These are phyloP conservation scores for Tolmerus cingulatus DNA, from an alignment of 2,888 invertebrate genomes.

Conservation along the genomic window DNA sequence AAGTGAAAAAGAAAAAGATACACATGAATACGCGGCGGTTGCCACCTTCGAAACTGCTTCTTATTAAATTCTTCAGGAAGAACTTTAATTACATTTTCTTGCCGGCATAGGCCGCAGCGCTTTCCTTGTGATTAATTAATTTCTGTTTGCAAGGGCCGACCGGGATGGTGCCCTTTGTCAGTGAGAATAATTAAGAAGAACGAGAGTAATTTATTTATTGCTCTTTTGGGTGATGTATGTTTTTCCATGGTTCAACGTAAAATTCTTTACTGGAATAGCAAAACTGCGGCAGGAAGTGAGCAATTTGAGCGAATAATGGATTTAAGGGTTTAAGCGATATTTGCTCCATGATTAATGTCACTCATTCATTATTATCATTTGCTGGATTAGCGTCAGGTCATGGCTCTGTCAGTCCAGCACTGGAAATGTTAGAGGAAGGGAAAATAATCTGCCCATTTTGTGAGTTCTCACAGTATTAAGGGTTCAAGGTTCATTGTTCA, in stretches of 20 bases:
- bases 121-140: neutral
- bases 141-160: neutral
- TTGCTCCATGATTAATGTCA: neutral
- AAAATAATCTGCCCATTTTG: neutral
- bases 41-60: neutral
- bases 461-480: neutral
- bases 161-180: neutral
- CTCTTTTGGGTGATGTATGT: neutral
- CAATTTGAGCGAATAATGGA: neutral
- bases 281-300: neutral
- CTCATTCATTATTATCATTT: neutral
- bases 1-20: neutral
- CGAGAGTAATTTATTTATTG: neutral
- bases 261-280: neutral
- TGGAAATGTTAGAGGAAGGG: neutral
- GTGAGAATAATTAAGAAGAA: neutral
- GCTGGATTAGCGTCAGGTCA: neutral
- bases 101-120: neutral
- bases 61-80: neutral
- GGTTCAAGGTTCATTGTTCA: neutral
- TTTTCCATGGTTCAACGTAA: neutral
- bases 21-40: neutral
- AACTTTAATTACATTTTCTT: neutral
- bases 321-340: neutral
- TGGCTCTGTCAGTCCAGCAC: neutral